phyloP scores from a whole-genome alignment of 2,113 vertebrate species.

The Malurus alboscapulatus region DNA sequence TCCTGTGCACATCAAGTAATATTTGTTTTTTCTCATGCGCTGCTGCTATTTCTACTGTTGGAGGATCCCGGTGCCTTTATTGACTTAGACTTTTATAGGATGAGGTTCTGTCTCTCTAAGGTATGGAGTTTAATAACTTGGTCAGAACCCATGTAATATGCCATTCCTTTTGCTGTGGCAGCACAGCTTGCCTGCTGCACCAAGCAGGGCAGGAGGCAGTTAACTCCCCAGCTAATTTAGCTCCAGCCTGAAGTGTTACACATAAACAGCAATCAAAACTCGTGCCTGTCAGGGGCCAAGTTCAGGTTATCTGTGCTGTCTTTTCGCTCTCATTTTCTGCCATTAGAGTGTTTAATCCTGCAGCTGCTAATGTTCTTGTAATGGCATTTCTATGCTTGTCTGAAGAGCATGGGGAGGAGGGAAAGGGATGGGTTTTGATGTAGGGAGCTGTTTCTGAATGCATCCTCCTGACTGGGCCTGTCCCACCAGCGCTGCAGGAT shows the following conservation, averaged over 20 bases:
- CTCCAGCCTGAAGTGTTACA: slow-evolving; percentile 40
- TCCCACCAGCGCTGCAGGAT: neutral
- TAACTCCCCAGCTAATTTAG: slow-evolving; percentile 55
- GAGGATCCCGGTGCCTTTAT: slow-evolving; percentile 46
- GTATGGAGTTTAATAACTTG: slow-evolving; percentile 62
- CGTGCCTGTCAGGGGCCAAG: slow-evolving; percentile 28
- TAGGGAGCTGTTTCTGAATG: rapidly evolving
- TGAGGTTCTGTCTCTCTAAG: slow-evolving; percentile 56
- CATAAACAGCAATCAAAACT: slow-evolving; percentile 61
- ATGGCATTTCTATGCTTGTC: slow-evolving; percentile 44
- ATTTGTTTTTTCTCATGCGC: slow-evolving; percentile 42
- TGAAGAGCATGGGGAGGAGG: neutral
- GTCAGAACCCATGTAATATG: slow-evolving; percentile 42
- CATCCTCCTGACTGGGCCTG: neutral
- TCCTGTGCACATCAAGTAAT: slow-evolving; percentile 16
- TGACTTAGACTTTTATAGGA: slow-evolving; percentile 60
- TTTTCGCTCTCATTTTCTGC: slow-evolving; percentile 59
- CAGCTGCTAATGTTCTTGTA: slow-evolving; percentile 52
- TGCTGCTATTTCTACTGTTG: neutral
- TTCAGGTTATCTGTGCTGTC: slow-evolving; percentile 57
- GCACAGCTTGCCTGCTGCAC: slow-evolving; percentile 30
- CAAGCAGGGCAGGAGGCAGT: slow-evolving; percentile 59
- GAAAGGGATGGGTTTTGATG: neutral
- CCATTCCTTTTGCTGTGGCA: slow-evolving; percentile 10
- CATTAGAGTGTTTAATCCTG: slow-evolving; percentile 53